Base-by-base conservation (phyloP, 1,140 invertebrate species). In the Dreissena polymorpha region DNA sequence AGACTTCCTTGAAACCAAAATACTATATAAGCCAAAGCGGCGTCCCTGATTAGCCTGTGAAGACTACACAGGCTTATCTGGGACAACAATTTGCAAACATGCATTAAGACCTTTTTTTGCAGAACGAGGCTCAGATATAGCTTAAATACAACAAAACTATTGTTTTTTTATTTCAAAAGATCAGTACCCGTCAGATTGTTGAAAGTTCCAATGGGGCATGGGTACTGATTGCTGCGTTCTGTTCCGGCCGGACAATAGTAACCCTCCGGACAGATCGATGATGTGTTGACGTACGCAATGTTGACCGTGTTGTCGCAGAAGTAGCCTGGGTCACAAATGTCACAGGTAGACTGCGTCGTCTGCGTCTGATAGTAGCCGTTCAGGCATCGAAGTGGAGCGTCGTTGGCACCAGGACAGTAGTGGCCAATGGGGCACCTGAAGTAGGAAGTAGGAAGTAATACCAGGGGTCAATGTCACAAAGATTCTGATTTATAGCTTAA, bases 201-300 rank as follows among this genome's bases (percentile, higher is more conserved):
- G 87, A 89, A 92, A 7, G 91, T 91, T 72, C 91, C 91, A 12
- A 91, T 86, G 25, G 91, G 91, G 85, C 91, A 92, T 10, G 89
- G 88, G 79, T 86, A 89, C 68, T 92, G 89, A 60, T 79, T 88
- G 72, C 65, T 84, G 68, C 73, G 91, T 75, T 90, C 85, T 14
- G 91, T 91, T 71, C 89, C 89, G 21, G 75, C 49, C 21, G 90
- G 90, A 85, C 91, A 91, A 84, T 89, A 91, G 73, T 89, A 87
- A 23, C 91, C 91, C 86, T 88, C 88, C 6, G 91, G 91, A 72
- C 91, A 91, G 51, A 91, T 53, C 0, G 90, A 90, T 63, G 91
- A 90, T 12, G 87, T 85, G 84, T 91, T 91, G 50, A 91, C 87
- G 27, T 88, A 69, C 53, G 90, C 91, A 68, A 90, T 89, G 25